Percentiles rank a stretch among this genome's conserved stretches.
phyloP scores from a whole-genome alignment of 2,797 vertebrate genomes.

The Danio choprae region DNA sequence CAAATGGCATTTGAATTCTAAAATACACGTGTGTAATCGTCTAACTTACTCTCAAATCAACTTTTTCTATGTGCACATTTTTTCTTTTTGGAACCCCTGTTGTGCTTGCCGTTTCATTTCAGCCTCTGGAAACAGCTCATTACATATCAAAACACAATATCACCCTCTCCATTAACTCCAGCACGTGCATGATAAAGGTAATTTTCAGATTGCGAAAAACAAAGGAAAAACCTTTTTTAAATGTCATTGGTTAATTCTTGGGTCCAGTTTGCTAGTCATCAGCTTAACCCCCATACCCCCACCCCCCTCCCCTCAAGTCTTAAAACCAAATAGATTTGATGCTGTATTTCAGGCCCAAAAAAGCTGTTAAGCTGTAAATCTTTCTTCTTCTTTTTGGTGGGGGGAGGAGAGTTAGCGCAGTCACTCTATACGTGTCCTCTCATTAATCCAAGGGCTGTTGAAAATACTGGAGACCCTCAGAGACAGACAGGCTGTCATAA shows the following conservation, averaged over 20 bases:
- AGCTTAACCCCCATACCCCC: conserved; percentile 3
- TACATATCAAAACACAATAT: conserved; percentile 42
- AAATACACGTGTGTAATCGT: neutral
- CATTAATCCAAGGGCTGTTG: conserved; percentile 42
- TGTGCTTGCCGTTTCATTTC: conserved; percentile 35
- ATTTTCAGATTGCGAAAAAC: conserved; percentile 69
- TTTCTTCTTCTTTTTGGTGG: neutral
- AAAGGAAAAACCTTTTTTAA: conserved; percentile 73
- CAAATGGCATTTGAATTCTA: neutral
- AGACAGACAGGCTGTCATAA: conserved; percentile 42
- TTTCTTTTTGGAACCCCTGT: neutral
- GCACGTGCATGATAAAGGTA: conserved; percentile 55
- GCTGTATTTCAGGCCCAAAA: neutral
- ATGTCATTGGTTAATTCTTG: conserved; percentile 75
- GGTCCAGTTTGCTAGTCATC: conserved; percentile 73
- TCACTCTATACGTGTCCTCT: conserved; percentile 22
- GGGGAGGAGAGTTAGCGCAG: neutral
- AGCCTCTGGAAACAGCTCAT: conserved; percentile 32
- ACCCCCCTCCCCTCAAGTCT: too few species aligned
- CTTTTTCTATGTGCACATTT: neutral
- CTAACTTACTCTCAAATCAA: neutral
- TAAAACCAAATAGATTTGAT: conserved; percentile 1
- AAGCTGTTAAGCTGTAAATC: conserved; percentile 15
- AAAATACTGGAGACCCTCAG: conserved; percentile 22
- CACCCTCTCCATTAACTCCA: conserved; percentile 20